Base-by-base conservation (phyloP, 2,888 invertebrate genomes). In the Athalia circularis region DNA sequence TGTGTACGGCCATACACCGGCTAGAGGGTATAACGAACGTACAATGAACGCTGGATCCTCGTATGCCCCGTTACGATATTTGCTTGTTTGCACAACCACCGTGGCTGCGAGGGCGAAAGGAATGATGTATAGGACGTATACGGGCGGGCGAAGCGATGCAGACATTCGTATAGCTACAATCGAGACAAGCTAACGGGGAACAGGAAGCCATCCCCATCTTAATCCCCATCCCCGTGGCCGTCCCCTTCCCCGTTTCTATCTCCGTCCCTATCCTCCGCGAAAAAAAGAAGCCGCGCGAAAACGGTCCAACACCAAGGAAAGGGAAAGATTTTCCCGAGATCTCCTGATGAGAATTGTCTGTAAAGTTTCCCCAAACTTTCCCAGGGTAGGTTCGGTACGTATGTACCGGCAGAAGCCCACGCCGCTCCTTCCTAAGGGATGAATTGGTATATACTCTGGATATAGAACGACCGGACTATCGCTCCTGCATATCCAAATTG, bases 271-370 rank as follows among this genome's bases (percentile, higher is more conserved):
- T 29, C 29, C 29, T 29, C 62, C 15, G 57, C 8, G 77, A 54
- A 43, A 45, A 8, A 45, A 54, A 65, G n/a, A 52, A 61, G 52
- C 47, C 4, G 45, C 67, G 75, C 54, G 64, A 79, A 76, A 79
- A 74, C 65, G 77, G 65, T 78, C 65, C 54, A 48, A 61, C 15
- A 52, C 77, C 29, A 68, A 48, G 48, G 70, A 72, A 61, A 64
- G 74, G 61, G 62, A 70, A 65, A 80, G 81, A 85, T 48, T 83
- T 83, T 81, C 81, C 82, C 80, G 81, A 81, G 64, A 72, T 68
- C 64, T 74, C 13, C 77, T 64, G 78, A 78, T 78, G 72, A 72
- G 78, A 45, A 78, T 78, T 78, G 78, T 78, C 78, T 72, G 70
- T 61, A 54, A 78, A 78, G 72, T 78, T 78, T 78, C 54, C 5